Evolutionary conservation across 2,797 vertebrate species (phyloP), one percentile per base, ranked within the genome.

Genomic region (Platalea minor): DNA sequence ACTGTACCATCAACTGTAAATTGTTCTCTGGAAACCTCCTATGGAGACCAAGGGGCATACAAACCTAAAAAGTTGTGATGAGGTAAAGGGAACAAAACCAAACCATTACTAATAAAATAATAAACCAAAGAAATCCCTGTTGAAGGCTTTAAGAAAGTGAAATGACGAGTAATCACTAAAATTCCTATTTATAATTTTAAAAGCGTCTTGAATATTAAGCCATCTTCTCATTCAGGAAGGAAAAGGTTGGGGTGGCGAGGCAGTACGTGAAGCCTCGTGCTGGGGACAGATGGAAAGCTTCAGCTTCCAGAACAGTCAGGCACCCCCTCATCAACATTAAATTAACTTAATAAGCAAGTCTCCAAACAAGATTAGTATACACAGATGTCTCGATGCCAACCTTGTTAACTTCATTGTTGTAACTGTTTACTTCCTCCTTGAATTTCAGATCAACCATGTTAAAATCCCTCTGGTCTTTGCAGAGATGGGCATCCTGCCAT

Each of bases 1-100:
- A 99, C 85, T 99, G 99, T 33, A 99, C 99, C 99, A 99, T 99
- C 97, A 99, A 96, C 96, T 99, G 99, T 69, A 99, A 98, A 97
- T 99, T 99, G 98, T 99, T 99, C 89, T 99, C 99, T 24, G 99
- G 99, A 96, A 99, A 99, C 41, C 98, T 98, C 43, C 98, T 98
- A 95, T 99, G 98, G 75, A 99, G 99, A 60, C 99, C 99, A 1
- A 99, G 91, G 2, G 99, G 99, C 99, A 99, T 99, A 83, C 99
- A 99, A 11, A 99, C 99, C 99, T 99, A 75, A 35, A n/a, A 33
- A 53, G 88, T 78, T 56, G 7, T 10, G 28, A 28, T 25, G 37
- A 13, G n/a, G 43, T 14, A 11, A 89, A 88, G 13, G 26, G 64
- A 91, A 82, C n/a, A 94, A 96, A 96, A 31, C 10, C 51, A 95